phyloP scores from a whole-genome alignment of 1,140 invertebrate genomes.

The Oncopeltus fasciatus region DNA sequence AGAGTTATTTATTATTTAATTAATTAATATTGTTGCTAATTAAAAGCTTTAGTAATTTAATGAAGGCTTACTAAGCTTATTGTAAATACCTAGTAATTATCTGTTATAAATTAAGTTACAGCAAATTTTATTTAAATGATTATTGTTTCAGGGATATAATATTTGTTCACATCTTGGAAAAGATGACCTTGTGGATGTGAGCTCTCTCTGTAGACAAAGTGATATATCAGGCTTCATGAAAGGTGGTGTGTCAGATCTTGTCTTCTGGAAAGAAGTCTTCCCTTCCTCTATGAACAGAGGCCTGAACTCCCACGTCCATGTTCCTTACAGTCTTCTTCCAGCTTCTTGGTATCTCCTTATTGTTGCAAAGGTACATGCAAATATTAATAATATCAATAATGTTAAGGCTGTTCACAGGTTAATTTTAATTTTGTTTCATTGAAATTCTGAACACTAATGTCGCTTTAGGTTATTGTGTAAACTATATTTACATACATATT shows the following conservation, averaged over 20 bases:
- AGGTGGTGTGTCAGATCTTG: conserved; percentile 46
- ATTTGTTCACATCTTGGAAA: conserved; percentile 54
- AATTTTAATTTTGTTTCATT: too few species aligned
- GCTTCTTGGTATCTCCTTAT: conserved; percentile 55
- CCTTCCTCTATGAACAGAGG: conserved; percentile 33
- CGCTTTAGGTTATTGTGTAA: too few species aligned
- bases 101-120: too few species aligned
- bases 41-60: too few species aligned
- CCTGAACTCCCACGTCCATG: conserved; percentile 6
- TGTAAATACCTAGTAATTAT: too few species aligned
- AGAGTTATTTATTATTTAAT: too few species aligned
- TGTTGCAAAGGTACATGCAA: conserved; percentile 43
- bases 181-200: conserved; percentile 51
- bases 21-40: too few species aligned
- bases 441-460: too few species aligned
- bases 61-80: too few species aligned
- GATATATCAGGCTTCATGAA: conserved; percentile 48
- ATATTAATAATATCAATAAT: not conserved
- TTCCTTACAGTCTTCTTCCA: conserved; percentile 30
- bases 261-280: conserved; percentile 63
- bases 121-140: too few species aligned
- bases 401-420: too few species aligned
- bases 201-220: conserved; percentile 49
- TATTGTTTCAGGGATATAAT: conserved; percentile 42
- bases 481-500: too few species aligned